phyloP scores from a whole-genome alignment of 2,888 invertebrate genomes.

The Plebejus melissa region DNA sequence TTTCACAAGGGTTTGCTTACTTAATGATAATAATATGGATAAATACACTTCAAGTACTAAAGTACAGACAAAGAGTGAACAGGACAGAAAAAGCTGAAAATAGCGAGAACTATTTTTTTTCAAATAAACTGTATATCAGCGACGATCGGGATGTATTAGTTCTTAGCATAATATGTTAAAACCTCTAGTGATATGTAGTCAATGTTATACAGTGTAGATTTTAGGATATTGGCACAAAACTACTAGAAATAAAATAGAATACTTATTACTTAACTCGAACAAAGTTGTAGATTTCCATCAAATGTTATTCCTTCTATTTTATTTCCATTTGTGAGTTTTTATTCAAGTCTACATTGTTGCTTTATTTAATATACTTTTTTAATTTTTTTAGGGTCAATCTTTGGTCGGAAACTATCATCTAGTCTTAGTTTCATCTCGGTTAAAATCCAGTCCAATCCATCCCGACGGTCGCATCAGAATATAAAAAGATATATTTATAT shows the following conservation, averaged over 20 bases:
- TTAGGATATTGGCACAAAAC: background rate
- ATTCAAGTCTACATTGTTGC: background rate
- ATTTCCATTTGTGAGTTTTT: background rate
- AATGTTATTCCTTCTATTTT: background rate
- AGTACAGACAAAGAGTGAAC: constrained; percentile 48
- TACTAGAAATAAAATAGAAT: background rate
- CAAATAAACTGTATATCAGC: constrained; percentile 32
- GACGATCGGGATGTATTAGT: constrained; percentile 15
- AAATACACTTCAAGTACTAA: constrained; percentile 50
- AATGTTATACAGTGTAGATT: background rate
- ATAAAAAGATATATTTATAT: constrained; percentile 42
- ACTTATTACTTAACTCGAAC: background rate
- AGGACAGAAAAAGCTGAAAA: constrained; percentile 40
- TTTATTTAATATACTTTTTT: background rate
- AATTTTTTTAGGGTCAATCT: background rate
- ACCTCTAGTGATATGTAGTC: constrained; percentile 7
- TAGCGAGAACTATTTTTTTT: constrained; percentile 31
- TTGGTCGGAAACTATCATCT: background rate
- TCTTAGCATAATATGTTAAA: background rate
- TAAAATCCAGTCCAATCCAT: background rate
- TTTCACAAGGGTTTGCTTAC: constrained; percentile 45
- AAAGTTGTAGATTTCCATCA: too few relatives aligned
- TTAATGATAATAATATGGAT: constrained; percentile 22
- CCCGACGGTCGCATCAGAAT: constrained; percentile 29
- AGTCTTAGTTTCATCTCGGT: background rate